Evolutionary conservation across 2,888 invertebrate species (phyloP), one percentile per base, ranked within the genome.

Genomic region (Nephrocerus scutellatus): DNA sequence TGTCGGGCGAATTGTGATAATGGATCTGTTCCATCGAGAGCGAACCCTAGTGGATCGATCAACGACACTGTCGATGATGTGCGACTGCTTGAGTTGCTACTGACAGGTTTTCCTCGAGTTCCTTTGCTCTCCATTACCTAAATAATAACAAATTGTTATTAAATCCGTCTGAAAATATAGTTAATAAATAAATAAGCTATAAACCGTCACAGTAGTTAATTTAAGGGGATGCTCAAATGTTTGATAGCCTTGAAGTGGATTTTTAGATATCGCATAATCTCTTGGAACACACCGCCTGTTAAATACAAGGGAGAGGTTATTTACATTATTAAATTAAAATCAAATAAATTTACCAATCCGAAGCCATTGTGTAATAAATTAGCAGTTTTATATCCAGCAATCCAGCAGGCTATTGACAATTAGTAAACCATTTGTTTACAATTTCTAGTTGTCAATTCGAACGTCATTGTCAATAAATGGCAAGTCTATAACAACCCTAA

Each of bases 1-100:
- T 74, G 72, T 35, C 73, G 70, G 3, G 78, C 79, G 66, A 84
- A 80, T 54, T 79, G 79, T 14, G 81, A 81, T 18, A 86, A 65
- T 0, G 86, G 86, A 69, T 86, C 85, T 1, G 76, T 71, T 19
- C 83, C 83, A 58, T 84, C 84, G 4, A 85, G 61, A 21, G 77
- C 74, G n/a, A 47, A 41, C n/a, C 73, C 63, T 10, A 78, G 53
- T 5, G 76, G 74, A 55, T 78, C 76, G 5, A 51, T 49, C 6
- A 57, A 54, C 21, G 74, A 65, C 24, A 72, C 60, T 5, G 73
- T 74, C 2, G 74, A 74, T 2, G 74, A 71, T 24, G 72, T 72
- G 5, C 74, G 73, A 52, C 74, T 74, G 19, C 62, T 66, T 4
- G 64, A 57, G 39, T 66, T 68, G 43, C 70, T 72, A n/a, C 72